These are phyloP conservation scores for Acanthosepion lycidas DNA, from an alignment of 2,888 invertebrate genomes.

Conservation along the genomic window DNA sequence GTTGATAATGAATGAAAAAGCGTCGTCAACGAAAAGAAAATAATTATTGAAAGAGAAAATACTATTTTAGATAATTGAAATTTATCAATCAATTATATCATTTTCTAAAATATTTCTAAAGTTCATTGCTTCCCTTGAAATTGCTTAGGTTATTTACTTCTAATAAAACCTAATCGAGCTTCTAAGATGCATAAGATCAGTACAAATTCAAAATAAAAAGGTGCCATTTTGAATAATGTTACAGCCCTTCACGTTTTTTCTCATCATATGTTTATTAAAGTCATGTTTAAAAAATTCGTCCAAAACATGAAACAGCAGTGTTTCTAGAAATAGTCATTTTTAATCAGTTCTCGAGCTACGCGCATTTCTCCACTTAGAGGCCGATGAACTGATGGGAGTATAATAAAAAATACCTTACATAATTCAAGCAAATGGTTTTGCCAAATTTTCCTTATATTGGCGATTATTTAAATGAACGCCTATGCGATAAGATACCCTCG, in stretches of 20 bases:
- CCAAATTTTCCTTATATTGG: background rate
- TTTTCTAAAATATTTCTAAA: background rate
- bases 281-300: background rate
- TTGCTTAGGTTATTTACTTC: background rate
- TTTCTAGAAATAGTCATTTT: background rate
- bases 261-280: background rate
- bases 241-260: background rate
- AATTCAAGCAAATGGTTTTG: background rate
- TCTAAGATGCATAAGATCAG: background rate
- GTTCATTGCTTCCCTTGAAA: background rate
- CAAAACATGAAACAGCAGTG: background rate
- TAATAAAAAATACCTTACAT: too few relatives aligned
- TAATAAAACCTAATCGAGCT: background rate
- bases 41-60: too few relatives aligned
- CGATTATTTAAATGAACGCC: background rate
- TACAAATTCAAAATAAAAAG: background rate
- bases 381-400: too few relatives aligned
- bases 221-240: background rate
- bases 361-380: background rate
- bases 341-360: background rate
- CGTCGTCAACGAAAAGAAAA: too few relatives aligned
- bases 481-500: background rate
- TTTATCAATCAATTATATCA: too few relatives aligned
- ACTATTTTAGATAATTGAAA: too few relatives aligned
- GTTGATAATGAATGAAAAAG: too few relatives aligned